Percentiles rank a stretch among this genome's conserved stretches.
phyloP scores from a whole-genome alignment of 2,888 invertebrate genomes.

The Xanthorhoe designata region DNA sequence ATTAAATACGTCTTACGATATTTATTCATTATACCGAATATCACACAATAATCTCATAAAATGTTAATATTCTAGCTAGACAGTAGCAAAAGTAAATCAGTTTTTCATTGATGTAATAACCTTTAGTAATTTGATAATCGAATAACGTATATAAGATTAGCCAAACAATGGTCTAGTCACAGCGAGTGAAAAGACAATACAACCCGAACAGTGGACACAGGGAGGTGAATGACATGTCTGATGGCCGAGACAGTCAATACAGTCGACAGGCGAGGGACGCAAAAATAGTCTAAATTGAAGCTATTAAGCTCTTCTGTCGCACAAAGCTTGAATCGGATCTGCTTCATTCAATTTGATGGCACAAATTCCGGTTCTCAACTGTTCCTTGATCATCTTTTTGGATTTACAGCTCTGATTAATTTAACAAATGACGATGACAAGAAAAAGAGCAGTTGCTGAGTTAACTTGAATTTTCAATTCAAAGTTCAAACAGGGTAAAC shows the following conservation, averaged over 20 bases:
- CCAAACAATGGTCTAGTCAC: slow-evolving; percentile 34
- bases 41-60: too few species aligned
- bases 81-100: too few species aligned
- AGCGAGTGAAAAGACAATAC: slow-evolving; percentile 47
- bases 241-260: slow-evolving; percentile 42
- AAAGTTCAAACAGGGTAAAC: slow-evolving; percentile 47
- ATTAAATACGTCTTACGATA: too few species aligned
- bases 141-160: slow-evolving; percentile 2
- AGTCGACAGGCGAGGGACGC: slow-evolving; percentile 45
- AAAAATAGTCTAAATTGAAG: slow-evolving; percentile 55
- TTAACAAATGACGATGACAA: background rate
- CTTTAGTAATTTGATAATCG: slow-evolving; percentile 6
- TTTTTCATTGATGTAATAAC: background rate
- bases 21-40: too few species aligned
- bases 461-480: slow-evolving; percentile 39
- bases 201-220: slow-evolving; percentile 21
- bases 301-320: slow-evolving; percentile 15
- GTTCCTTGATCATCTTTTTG: background rate
- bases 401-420: background rate
- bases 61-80: too few species aligned
- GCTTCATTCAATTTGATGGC: slow-evolving; percentile 12
- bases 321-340: slow-evolving; percentile 12
- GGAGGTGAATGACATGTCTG: slow-evolving; percentile 57
- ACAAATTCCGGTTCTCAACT: background rate
- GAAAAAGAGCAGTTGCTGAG: slow-evolving; percentile 16